Base-by-base conservation (phyloP, 2,888 invertebrate species). In the Pomacea canaliculata region DNA sequence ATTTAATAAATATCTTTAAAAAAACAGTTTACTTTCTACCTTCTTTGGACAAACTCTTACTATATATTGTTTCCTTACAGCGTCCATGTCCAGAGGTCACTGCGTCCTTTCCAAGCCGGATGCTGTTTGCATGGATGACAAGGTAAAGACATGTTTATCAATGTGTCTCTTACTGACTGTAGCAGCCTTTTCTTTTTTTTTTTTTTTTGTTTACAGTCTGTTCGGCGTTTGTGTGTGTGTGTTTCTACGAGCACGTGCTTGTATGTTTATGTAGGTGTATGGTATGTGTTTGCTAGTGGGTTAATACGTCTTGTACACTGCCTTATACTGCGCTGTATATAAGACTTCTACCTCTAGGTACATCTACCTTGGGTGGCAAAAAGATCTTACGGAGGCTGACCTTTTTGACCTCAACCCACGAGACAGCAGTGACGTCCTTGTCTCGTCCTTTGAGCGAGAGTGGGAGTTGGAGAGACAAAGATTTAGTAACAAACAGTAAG, bases 111-210 rank as follows among this genome's bases (percentile, higher is more conserved):
- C 81, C 89, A 4, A 89, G 89, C 16, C 80, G 86, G 60, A 78
- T 91, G 2, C 81, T 87, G 8, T 91, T 87, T 79, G 86, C 86
- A 78, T 91, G 91, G 91, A 86, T 90, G 63, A 88, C 86, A 70
- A 80, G 79, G 91, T 90, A 78, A 77, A 48, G 48, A 16, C 8
- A 18, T 66, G 4, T 19, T 10, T 13, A 8, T 51, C 9, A 8
- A 10, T 13, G 51, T 13, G 9, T 10, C 23, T 23, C 23, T 23
- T 23, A 23, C 23, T 23, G 23, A 23, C 23, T 23, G 23, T 23
- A 23, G 23, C 23, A 23, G 23, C 23, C 23, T 23, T 23, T 23
- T 23, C 23, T 23, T 23, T 23, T 23, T 23, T 23, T 23, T 23
- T 5, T 37, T n/a, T n/a, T n/a, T n/a, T n/a, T n/a, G 23, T 23